Percentiles rank a stretch among this genome's conserved stretches.
Evolutionary conservation across 37 sponge, comb jelly and placozoan species (phyloP).

Genomic region (Ianthella basta): DNA sequence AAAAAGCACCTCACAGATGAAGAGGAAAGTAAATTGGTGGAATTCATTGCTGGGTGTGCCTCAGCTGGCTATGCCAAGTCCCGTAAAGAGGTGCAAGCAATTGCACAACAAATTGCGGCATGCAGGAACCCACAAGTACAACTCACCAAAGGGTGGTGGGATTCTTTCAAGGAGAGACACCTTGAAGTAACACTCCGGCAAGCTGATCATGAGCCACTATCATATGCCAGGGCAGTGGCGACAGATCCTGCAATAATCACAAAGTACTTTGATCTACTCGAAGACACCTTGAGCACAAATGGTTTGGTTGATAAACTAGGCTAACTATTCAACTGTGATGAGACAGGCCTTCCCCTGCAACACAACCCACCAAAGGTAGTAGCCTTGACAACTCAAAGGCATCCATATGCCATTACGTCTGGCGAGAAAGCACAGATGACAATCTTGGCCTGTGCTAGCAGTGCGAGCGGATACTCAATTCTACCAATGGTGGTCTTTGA

Average conservation of each 20-base stretch:
- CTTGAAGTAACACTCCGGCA: not conserved
- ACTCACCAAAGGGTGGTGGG: constrained; percentile 14
- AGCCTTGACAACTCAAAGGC: not conserved
- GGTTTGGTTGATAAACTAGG: not conserved
- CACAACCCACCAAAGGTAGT: not conserved
- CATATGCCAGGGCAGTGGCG: constrained; percentile 1
- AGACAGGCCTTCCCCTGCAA: constrained; percentile 15
- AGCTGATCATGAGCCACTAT: not conserved
- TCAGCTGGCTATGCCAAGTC: not conserved
- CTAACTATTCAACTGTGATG: not conserved
- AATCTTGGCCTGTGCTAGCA: constrained; percentile 29
- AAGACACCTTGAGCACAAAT: not conserved
- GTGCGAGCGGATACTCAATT: constrained; percentile 12
- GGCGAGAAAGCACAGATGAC: constrained; percentile 18
- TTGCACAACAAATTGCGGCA: not conserved
- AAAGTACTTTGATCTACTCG: not conserved
- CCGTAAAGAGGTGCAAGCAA: not conserved
- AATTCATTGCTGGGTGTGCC: no score
- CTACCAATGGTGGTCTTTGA: constrained; percentile 13
- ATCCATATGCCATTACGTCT: not conserved
- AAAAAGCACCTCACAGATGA: no score
- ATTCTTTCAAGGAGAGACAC: not conserved
- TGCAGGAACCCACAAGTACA: not conserved
- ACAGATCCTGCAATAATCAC: not conserved
- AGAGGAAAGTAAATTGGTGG: no score